Evolutionary conservation across 2,113 vertebrate species (phyloP).

Genomic region (Eretmochelys imbricata): DNA sequence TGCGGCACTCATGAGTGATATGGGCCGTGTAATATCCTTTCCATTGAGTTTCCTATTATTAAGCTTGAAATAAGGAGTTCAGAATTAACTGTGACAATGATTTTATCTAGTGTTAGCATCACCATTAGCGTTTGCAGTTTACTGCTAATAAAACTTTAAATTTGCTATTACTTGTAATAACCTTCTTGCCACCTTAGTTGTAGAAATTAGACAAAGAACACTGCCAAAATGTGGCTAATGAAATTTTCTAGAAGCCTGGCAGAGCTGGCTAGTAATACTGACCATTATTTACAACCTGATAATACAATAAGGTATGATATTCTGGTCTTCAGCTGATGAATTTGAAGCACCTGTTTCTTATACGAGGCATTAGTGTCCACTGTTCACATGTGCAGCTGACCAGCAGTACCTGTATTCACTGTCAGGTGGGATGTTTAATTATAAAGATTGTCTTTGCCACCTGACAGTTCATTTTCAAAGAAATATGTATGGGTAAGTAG

Average conservation of each 20-base stretch:
- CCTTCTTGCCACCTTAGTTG: constrained; percentile 85
- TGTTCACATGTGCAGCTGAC: constrained; percentile 44
- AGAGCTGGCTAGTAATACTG: constrained; percentile 68
- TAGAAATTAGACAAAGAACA: constrained; percentile 81
- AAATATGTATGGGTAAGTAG: not conserved
- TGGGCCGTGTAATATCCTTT: constrained; percentile 90
- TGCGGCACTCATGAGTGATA: constrained; percentile 88
- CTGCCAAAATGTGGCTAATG: constrained; percentile 76
- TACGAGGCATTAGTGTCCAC: constrained; percentile 22
- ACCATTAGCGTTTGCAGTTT: constrained; percentile 86
- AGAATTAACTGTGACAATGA: constrained; percentile 90
- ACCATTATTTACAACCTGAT: constrained; percentile 72
- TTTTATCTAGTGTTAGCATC: constrained; percentile 84
- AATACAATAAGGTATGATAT: constrained; percentile 52
- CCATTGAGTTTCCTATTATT: constrained; percentile 89
- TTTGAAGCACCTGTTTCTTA: constrained; percentile 67
- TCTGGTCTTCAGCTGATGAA: constrained; percentile 58
- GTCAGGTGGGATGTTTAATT: not conserved
- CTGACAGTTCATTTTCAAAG: constrained; percentile 41
- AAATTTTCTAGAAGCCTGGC: constrained; percentile 72
- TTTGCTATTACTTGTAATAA: constrained; percentile 87
- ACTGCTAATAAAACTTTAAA: constrained; percentile 89
- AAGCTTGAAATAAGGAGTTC: constrained; percentile 90
- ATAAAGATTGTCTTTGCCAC: constrained; percentile 16
- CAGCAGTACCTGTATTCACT: constrained; percentile 43